Base-by-base conservation (phyloP, 2,888 invertebrate species). In the Hylaea fasciaria region DNA sequence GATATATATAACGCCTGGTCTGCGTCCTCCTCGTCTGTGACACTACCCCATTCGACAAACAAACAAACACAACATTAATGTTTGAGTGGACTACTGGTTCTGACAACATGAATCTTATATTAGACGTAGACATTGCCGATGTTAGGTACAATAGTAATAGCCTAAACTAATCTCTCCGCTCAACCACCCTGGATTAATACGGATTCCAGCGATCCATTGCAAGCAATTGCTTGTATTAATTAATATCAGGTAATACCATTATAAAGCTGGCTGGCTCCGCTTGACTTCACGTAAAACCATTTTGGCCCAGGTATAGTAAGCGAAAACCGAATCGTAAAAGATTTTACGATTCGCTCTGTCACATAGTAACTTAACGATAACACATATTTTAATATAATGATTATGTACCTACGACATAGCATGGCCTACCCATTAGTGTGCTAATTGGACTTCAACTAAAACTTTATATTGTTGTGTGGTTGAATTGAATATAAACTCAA, bases 201-300 rank as follows among this genome's bases (percentile, higher is more conserved):
- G 10, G 28, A 52, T 52, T 48, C 47, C 47, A 41, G 46, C 16
- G 10, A 46, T 57, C 40, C 29, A 40, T 29, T 49, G n/a, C 16
- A 44, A 50, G 51, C 41, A 52, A 58, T 52, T 48, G 41, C 52
- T 52, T 47, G 52, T 43, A 43, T 13, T 52, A 58, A 57, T 57
- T 51, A 57, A 57, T 54, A 47, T 40, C 17, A 9, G 39, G 44
- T 40, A 37, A 43, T 14, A 22, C 40, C 40, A 46, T 53, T 37
- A 54, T 54, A 17, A n/a, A 14, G 12, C 10, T 37, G 7, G 32
- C 32, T 11, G 16, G 43, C 2, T 43, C 11, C 16, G 4, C 10
- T 17, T 16, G 11, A 28, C 17, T 12, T 7, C 22, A 12, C 12
- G 43, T 14, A 16, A 1, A 3, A n/a, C n/a, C n/a, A n/a, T n/a